phyloP scores from a whole-genome alignment of 2,888 invertebrate species.

The Limnephilus marmoratus region DNA sequence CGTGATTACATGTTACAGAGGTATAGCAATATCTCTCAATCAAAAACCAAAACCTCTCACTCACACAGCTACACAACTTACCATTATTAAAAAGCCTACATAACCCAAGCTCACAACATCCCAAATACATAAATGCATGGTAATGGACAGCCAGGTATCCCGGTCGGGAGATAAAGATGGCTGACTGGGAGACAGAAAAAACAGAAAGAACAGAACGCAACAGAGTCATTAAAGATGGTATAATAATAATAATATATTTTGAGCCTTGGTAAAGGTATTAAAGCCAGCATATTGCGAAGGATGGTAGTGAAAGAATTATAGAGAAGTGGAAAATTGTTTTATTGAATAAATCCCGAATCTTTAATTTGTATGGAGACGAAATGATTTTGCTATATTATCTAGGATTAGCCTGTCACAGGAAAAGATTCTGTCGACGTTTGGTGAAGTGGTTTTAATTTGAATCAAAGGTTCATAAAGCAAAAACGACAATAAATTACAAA shows the following conservation, averaged over 20 bases:
- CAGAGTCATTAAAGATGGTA: slow-evolving; percentile 47
- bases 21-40: neutral
- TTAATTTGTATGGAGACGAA: too few species aligned
- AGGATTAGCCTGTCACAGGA: too few species aligned
- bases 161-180: slow-evolving; percentile 41
- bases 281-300: neutral
- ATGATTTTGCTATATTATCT: too few species aligned
- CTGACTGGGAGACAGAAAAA: slow-evolving; percentile 20
- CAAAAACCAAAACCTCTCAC: neutral
- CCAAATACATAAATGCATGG: neutral
- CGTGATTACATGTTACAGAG: neutral
- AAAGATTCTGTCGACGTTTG: too few species aligned
- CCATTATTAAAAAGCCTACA: neutral
- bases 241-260: neutral
- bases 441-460: too few species aligned
- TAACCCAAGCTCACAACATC: neutral
- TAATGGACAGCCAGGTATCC: neutral
- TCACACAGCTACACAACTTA: neutral
- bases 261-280: neutral
- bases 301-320: neutral
- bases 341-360: too few species aligned
- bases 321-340: neutral
- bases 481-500: too few species aligned
- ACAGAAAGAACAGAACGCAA: slow-evolving; percentile 7
- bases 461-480: too few species aligned